These are phyloP conservation scores for Pelecanus crispus DNA, from an alignment of 2,113 vertebrate genomes.

Conservation along the genomic window DNA sequence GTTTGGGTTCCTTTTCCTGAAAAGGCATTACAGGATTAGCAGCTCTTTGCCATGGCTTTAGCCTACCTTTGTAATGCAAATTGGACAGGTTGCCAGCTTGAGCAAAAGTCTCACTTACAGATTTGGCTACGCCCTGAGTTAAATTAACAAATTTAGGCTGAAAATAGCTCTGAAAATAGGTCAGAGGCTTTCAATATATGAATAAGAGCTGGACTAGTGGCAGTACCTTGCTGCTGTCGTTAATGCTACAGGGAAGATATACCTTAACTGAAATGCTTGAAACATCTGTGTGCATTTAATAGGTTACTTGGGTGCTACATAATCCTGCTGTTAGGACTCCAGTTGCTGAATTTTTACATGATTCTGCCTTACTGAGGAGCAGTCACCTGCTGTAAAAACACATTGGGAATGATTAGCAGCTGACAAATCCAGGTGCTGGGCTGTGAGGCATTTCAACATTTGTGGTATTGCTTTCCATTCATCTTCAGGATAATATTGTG, in stretches of 20 bases:
- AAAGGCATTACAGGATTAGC: neutral
- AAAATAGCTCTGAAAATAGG: neutral
- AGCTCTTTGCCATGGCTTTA: neutral
- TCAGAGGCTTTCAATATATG: neutral
- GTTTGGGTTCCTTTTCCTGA: neutral
- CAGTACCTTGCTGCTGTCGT: neutral
- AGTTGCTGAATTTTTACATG: neutral
- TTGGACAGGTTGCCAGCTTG: neutral
- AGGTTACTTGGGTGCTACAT: neutral
- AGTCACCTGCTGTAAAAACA: neutral
- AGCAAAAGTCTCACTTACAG: neutral
- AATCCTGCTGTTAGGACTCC: neutral
- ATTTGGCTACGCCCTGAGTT: neutral
- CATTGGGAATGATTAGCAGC: neutral
- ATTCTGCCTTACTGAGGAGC: neutral
- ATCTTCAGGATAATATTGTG: neutral
- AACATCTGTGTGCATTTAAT: neutral
- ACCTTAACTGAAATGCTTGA: neutral
- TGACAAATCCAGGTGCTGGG: neutral
- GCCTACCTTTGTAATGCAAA: neutral
- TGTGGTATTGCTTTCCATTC: neutral
- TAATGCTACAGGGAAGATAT: neutral
- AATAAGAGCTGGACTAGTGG: neutral
- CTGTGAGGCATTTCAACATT: neutral
- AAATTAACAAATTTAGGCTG: neutral